Base-by-base conservation (phyloP, 1,140 invertebrate species). In the Hylyphantes graminicola region DNA sequence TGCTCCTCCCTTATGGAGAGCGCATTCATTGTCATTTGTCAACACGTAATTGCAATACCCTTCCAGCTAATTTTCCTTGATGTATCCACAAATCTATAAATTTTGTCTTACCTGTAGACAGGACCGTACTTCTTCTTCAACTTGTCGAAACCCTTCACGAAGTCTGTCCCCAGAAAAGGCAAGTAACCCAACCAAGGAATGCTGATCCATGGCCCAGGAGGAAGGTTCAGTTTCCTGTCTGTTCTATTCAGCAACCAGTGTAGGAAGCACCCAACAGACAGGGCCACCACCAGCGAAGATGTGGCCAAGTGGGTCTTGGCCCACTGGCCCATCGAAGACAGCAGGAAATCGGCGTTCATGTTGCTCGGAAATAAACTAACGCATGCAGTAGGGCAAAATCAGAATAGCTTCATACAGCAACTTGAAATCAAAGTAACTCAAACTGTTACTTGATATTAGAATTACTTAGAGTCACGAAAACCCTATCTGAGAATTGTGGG, bases 221-320 rank as follows among this genome's bases (percentile, higher is more conserved):
- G 73, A 17, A 76, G 35, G 8, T 70, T 76, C 7, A 68, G 53
- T 2, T 77, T 70, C 50, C 19, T 57, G 8, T 67, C 53, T 2
- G 63, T 64, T 13, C 35, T 76, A 6, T 77, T 67, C 0, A 85
- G 21, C 0, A 85, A 5, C 74, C 82, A 77, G 48, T 85, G 74
- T n/a, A 85, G 7, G 21, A 85, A 70, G 19, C 73, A 85, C 5
- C 73, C 73, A 8, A 75, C 82, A 2, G 73, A 61, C 10, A 85
- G 10, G 13, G 82, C 82, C 11, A 85, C 73, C 8, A 85, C 50
- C n/a, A 85, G 13, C 0, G 82, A 76, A 13, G 82, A 85, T 7
- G 82, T 85, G 48, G 74, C 74, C 13, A 85, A 19, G 54, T 85
- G 82, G n/a, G 73, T 85, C 54, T 77, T 76, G 5, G 82, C 82